Evolutionary conservation across 2,888 invertebrate species (phyloP), one percentile per base, ranked within the genome.

Genomic region (Calameuta filiformis): DNA sequence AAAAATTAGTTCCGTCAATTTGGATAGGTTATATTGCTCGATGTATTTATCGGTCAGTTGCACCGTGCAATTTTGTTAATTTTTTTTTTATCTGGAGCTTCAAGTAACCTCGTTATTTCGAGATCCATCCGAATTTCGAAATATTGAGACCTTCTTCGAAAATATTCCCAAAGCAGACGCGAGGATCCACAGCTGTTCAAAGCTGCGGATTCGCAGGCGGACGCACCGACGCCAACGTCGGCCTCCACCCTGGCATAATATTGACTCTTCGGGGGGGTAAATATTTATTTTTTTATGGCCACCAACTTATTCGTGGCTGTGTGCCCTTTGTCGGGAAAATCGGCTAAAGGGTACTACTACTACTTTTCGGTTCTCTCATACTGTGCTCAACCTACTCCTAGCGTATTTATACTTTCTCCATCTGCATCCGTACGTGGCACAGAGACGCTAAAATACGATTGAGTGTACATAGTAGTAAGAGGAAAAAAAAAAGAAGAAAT

Each of bases 231-330:
- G 56, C 56, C 56, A 15, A 23, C 56, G 56, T 1, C 56, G 71
- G 31, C 30, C 71, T 71, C 71, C 71, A 31, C 31, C 71, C 71
- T 71, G 31, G 31, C 71, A 34, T 12, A 31, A 33, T 71, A 71
- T 71, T 35, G 71, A 71, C 71, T 31, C 71, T 35, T 71, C 71
- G 71, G 35, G 34, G 71, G 71, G 34, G 71, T 71, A 34, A 71
- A 31, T 71, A 71, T 35, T 56, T 56, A 56, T 56, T 56, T 56
- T 56, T 56, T 56, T 56, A 56, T 56, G 56, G 56, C 56, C 56
- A 56, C 56, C 56, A 56, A 56, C 56, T 56, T 56, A 56, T 23
- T 56, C 56, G 56, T 56, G 56, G 56, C 56, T 56, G 23, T 56
- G 56, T 56, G 56, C 56, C 56, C 56, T 56, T 56, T 56, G 56